phyloP scores from a whole-genome alignment of 2,888 invertebrate species.

The Agonopterix subpropinquella region DNA sequence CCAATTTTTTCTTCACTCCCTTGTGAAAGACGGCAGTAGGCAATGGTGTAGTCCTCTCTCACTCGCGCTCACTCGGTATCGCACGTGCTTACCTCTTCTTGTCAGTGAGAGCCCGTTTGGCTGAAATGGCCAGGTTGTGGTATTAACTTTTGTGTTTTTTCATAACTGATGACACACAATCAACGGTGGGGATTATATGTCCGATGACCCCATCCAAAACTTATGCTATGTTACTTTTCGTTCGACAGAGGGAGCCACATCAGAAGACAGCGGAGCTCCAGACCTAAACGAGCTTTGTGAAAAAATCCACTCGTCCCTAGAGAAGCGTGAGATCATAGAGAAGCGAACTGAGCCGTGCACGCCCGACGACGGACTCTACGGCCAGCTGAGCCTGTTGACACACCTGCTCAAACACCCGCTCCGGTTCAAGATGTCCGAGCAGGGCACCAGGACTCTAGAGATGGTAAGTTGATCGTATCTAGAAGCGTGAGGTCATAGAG shows the following conservation, averaged over 20 bases:
- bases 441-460: conserved; percentile 80
- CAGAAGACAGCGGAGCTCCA: conserved; percentile 66
- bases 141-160: no score
- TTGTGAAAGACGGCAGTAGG: no score
- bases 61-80: no score
- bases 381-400: conserved; percentile 89
- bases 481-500: not conserved
- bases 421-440: conserved; percentile 87
- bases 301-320: conserved; percentile 83
- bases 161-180: no score
- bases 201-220: not conserved
- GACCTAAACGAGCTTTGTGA: conserved; percentile 83
- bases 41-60: no score
- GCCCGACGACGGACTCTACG: conserved; percentile 94
- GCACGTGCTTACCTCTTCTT: no score
- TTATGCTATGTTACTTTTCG: not conserved
- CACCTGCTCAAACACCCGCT: conserved; percentile 93
- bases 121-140: no score
- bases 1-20: no score
- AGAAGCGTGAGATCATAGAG: conserved; percentile 88
- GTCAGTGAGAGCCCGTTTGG: no score
- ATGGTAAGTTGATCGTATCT: conserved; percentile 55
- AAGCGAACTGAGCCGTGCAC: conserved; percentile 84
- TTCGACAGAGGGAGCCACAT: conserved; percentile 53
- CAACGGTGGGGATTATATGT: no score